Base-by-base conservation (phyloP, 1,140 invertebrate genomes). In the Chrysoperla carnea region DNA sequence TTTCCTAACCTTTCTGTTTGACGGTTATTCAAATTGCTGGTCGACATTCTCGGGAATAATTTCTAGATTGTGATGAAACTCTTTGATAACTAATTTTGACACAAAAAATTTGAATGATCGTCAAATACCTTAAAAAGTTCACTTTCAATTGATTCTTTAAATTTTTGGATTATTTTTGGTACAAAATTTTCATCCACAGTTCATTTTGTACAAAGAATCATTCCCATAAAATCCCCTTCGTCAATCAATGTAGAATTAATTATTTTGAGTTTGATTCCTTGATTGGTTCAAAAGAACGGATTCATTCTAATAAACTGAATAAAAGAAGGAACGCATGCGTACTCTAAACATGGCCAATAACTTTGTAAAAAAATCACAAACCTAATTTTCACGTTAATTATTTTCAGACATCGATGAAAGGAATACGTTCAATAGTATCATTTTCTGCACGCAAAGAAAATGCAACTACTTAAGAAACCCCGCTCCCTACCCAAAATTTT, bases 341-440 rank as follows among this genome's bases (percentile, higher is more conserved):
- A 23, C 17, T 23, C 17, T 23, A 23, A 23, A 23, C 17, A 23
- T 23, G 17, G 5, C 17, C 17, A 23, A 23, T 12, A 8, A 17
- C 14, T 37, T 29, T 43, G 15, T 31, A 31, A 43, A 13, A 8
- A 33, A 42, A 42, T 29, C 6, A 5, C 38, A 38, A 9, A 11
- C 36, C 12, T 23, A 14, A 13, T n/a, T 17, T n/a, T 8, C 17
- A 27, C 15, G 9, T 14, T 36, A 12, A 44, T 58, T 62, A 61
- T 55, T 67, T 75, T 45, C 69, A 88, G 84, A 84, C 81, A 41
- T 87, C 83, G 13, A 81, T 87, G 29, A 86, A 86, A 67, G 84
- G 84, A 15, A 86, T 87, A 50, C 73, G 83, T 46, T 85, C 82
- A 37, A 87, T 87, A 46, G 84, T 88, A 17, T 82, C 81, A 39